phyloP scores from a whole-genome alignment of 2,113 vertebrate species.

The Dipodomys merriami region DNA sequence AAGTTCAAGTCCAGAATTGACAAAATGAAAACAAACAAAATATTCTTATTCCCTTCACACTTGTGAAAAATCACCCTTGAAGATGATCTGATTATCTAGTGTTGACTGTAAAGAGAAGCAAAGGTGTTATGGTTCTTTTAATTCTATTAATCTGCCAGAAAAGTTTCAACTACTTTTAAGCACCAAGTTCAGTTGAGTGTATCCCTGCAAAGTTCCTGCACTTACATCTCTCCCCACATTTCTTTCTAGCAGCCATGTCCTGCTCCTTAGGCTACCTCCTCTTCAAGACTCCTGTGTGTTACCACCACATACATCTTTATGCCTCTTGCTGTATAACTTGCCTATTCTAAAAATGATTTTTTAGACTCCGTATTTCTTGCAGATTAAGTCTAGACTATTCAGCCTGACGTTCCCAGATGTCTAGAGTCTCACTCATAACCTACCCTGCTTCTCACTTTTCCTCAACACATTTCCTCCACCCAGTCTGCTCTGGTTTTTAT shows the following conservation, averaged over 20 bases:
- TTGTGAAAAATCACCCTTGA: conserved; percentile 20
- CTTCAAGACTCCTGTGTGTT: not conserved
- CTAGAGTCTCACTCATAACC: not conserved
- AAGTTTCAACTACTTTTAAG: conserved; percentile 15
- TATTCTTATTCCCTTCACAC: not conserved
- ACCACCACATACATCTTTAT: not conserved
- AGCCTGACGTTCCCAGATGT: not conserved
- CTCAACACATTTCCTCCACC: not conserved
- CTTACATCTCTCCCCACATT: not conserved
- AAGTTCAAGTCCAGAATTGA: too few relatives aligned
- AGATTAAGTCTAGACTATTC: not conserved
- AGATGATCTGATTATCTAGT: conserved; percentile 42
- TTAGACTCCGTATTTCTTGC: not conserved
- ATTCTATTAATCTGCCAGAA: not conserved
- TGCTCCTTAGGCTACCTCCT: not conserved
- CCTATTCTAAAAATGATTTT: not conserved
- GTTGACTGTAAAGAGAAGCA: conserved; percentile 40
- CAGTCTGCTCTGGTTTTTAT: not conserved
- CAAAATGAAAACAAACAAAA: too few relatives aligned
- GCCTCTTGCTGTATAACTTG: not conserved
- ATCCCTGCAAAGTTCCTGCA: not conserved
- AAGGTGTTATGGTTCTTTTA: not conserved
- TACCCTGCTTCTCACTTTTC: conserved; percentile 10
- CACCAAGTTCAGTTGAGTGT: not conserved
- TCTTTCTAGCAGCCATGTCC: not conserved